phyloP scores from a whole-genome alignment of 2,888 invertebrate genomes.

The Autographa pulchrina region DNA sequence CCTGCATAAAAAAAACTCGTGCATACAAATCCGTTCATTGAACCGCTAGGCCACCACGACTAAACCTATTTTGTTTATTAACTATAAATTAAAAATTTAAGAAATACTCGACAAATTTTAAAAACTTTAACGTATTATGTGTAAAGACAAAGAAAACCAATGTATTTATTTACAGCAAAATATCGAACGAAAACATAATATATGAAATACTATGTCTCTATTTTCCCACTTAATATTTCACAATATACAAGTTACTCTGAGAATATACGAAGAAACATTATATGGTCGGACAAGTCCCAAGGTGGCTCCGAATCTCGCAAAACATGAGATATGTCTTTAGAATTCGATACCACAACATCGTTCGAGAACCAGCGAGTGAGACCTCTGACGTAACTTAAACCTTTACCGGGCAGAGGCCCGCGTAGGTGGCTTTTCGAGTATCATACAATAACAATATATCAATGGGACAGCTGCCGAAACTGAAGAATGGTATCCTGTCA shows the following conservation, averaged over 20 bases:
- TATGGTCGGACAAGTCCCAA: not conserved
- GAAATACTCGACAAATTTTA: too few species aligned
- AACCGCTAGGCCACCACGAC: too few species aligned
- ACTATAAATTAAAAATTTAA: too few species aligned
- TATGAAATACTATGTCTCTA: not conserved
- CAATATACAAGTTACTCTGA: not conserved
- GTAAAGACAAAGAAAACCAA: too few species aligned
- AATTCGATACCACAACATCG: slow-evolving; percentile 28
- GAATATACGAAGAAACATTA: slow-evolving; percentile 37
- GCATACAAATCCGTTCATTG: too few species aligned
- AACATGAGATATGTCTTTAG: slow-evolving; percentile 62
- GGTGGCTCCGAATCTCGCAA: slow-evolving; percentile 44
- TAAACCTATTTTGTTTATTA: too few species aligned
- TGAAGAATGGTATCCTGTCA: slow-evolving; percentile 72
- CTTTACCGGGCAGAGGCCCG: not conserved
- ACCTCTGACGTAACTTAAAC: not conserved
- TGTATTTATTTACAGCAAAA: not conserved
- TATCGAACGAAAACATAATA: not conserved
- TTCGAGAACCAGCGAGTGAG: slow-evolving; percentile 11
- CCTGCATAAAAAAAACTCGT: too few species aligned
- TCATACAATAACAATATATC: slow-evolving; percentile 75
- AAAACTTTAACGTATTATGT: too few species aligned
- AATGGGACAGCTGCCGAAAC: slow-evolving; percentile 71
- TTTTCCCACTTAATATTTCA: not conserved
- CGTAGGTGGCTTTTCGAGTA: slow-evolving; percentile 29